Conservation (phyloP, 2,888 invertebrate genomes). For the Himalopsyche tibetana region DNA sequence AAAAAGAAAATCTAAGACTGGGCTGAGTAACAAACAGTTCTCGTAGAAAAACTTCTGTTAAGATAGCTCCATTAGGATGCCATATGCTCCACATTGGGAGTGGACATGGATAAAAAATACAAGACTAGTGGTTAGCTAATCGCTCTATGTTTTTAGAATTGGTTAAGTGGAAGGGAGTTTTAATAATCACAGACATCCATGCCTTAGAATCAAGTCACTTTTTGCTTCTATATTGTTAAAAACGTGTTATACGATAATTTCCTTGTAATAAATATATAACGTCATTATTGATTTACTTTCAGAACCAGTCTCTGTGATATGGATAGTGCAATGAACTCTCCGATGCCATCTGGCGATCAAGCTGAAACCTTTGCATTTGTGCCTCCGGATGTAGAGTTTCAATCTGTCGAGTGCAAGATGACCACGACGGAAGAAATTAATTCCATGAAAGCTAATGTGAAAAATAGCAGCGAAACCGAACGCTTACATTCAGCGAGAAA, state of each 20-base stretch:
- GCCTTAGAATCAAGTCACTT: too few relatives aligned
- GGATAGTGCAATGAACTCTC: constrained; percentile 63
- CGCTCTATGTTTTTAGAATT: too few relatives aligned
- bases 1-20: too few relatives aligned
- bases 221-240: too few relatives aligned
- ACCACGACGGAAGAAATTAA: constrained; percentile 74
- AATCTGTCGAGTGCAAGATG: constrained; percentile 75
- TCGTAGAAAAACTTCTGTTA: too few relatives aligned
- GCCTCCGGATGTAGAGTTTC: constrained; percentile 73
- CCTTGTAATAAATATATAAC: not conserved
- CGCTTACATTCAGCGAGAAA: constrained; percentile 48
- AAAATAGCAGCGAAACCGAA: constrained; percentile 33
- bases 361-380: constrained; percentile 75
- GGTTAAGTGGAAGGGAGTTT: too few relatives aligned
- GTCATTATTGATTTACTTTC: constrained; percentile 44
- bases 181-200: too few relatives aligned
- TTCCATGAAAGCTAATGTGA: constrained; percentile 59
- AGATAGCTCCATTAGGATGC: too few relatives aligned
- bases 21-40: too few relatives aligned
- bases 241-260: not conserved
- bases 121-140: too few relatives aligned
- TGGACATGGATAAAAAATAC: too few relatives aligned
- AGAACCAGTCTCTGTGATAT: constrained; percentile 64
- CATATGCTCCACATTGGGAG: not conserved
- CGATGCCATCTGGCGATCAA: constrained; percentile 69